A percentile compares a stretch with the other conserved stretches of the same genome.
Conservation (phyloP, 2,113 vertebrate species). For the Toxotes jaculatrix region DNA sequence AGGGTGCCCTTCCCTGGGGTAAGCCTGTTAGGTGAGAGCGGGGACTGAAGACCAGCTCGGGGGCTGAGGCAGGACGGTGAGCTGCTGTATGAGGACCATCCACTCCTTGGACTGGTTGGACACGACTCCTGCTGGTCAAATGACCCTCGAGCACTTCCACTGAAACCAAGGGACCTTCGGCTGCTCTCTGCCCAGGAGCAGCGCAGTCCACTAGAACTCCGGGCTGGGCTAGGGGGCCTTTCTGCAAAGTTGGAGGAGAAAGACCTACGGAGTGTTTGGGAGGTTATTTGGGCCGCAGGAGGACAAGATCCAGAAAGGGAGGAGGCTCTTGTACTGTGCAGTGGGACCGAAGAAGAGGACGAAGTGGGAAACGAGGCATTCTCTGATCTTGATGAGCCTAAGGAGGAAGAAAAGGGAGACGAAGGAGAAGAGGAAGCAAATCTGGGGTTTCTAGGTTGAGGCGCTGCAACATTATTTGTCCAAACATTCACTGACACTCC, state of each 20-base stretch:
- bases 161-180: slow-evolving; percentile 52
- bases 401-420: slow-evolving; percentile 37
- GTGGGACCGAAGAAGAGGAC: slow-evolving; percentile 34
- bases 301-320: slow-evolving; percentile 55
- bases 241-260: slow-evolving; percentile 65
- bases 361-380: slow-evolving; percentile 18
- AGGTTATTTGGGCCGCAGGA: slow-evolving; percentile 4
- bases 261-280: slow-evolving; percentile 62
- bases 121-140: slow-evolving; percentile 62
- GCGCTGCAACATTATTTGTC: slow-evolving; percentile 70
- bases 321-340: slow-evolving; percentile 29
- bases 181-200: slow-evolving; percentile 67
- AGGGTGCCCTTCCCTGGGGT: slow-evolving; percentile 41
- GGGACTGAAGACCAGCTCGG: slow-evolving; percentile 42
- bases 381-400: slow-evolving; percentile 49
- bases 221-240: slow-evolving; percentile 57
- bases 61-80: slow-evolving; percentile 71
- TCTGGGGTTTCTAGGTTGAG: slow-evolving; percentile 73
- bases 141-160: neutral
- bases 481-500: slow-evolving; percentile 77
- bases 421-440: slow-evolving; percentile 44
- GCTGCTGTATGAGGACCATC: slow-evolving; percentile 60
- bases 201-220: slow-evolving; percentile 17
- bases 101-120: slow-evolving; percentile 49
- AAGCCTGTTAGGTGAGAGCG: slow-evolving; percentile 49